Base-by-base conservation (phyloP, 2,113 vertebrate genomes). In the Hippolais icterina region DNA sequence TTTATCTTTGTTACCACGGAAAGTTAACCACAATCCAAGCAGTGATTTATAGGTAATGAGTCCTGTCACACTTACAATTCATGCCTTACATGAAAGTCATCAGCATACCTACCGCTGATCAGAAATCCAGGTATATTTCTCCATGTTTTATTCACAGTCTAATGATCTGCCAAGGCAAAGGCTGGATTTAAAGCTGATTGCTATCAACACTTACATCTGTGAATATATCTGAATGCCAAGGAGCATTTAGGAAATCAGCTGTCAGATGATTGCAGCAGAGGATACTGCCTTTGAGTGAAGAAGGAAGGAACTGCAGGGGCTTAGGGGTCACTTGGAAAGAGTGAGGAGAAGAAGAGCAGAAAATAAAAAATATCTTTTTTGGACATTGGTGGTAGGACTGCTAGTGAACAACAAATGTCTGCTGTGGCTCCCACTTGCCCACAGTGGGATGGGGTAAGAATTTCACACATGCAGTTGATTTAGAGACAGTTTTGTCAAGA, bases 1-100 rank as follows among this genome's bases (percentile, higher is more conserved):
- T 97, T 96, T 88, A 93, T 96, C 95, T 97, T 95, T 92, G 88
- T 95, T 96, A 94, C 68, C 81, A 94, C 2, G 49, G 91, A 47
- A 97, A 95, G 94, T 96, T 97, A 96, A 93, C 93, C 88, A 90
- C 80, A 88, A 83, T 93, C 81, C 93, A 95, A 60, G 81, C 33
- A 64, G 72, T 95, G 94, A 96, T 94, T 94, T 96, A 90, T 83
- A 78, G 94, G 65, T 96, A 96, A 97, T 95, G 94, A 96, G 61
- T 95, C 79, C 95, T 94, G 93, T 96, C 96, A 96, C 88, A 96
- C 63, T 83, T 66, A 77, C 77, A 94, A 70, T 92, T 94, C 42
- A 17, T 91, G 52, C 65, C 81, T 77, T 83, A 90, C 74, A 92
- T 96, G 93, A 93, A 96, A 95, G 79, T 90, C 83, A 88, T 89